Conservation (phyloP, 2,888 invertebrate species). For the Furcula furcula region DNA sequence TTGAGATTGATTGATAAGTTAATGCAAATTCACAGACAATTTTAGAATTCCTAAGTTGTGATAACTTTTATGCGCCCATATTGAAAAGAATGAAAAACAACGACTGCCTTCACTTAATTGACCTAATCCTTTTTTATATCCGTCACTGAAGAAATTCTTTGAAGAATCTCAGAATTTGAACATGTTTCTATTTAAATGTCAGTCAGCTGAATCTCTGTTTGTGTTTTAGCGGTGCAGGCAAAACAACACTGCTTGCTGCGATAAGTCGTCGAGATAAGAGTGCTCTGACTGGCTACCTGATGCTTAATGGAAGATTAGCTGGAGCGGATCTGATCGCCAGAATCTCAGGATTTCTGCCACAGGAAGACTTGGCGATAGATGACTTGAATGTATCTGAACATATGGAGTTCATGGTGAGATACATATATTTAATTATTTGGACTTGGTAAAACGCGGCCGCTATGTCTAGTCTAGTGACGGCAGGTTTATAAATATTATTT, state of each 20-base stretch:
- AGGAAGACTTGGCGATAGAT: conserved; percentile 90
- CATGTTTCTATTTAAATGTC: not conserved
- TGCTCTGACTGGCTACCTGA: conserved; percentile 85
- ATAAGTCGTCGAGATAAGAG: conserved; percentile 87
- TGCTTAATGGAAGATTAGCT: conserved; percentile 85
- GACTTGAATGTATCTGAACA: conserved; percentile 91
- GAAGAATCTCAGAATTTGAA: too few species aligned
- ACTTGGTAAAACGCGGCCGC: too few species aligned
- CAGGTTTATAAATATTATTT: too few species aligned
- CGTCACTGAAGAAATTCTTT: conserved; percentile 3
- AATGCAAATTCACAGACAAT: too few species aligned
- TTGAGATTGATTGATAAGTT: too few species aligned
- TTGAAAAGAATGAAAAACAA: too few species aligned
- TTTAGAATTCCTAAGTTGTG: too few species aligned
- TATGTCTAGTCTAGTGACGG: too few species aligned
- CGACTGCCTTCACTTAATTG: too few species aligned
- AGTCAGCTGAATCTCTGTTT: not conserved
- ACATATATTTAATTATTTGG: too few species aligned
- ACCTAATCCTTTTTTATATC: too few species aligned
- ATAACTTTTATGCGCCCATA: too few species aligned
- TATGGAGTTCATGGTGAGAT: conserved; percentile 90
- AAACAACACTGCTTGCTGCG: conserved; percentile 88
- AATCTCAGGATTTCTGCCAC: conserved; percentile 93
- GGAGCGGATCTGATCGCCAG: conserved; percentile 85
- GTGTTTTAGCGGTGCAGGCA: conserved; percentile 85